Evolutionary conservation across 1,140 invertebrate species (phyloP).

Genomic region (Hycleus phaleratus): DNA sequence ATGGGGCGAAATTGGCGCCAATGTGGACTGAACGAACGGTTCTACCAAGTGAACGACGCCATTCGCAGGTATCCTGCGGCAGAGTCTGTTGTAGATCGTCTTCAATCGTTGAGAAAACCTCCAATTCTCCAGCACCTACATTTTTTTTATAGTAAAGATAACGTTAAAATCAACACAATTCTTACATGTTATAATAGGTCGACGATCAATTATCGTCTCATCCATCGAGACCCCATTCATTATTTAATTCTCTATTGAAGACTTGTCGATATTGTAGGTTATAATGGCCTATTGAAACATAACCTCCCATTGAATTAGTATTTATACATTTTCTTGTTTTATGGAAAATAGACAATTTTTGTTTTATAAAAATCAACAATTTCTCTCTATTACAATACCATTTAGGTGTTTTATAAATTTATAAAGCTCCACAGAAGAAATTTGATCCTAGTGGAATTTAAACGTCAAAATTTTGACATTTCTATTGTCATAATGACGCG

Average conservation of each 20-base stretch:
- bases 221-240: constrained; percentile 23
- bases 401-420: too few species aligned
- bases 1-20: constrained; percentile 77
- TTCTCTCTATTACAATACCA: too few species aligned
- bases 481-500: too few species aligned
- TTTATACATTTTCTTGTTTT: too few species aligned
- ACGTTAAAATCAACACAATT: neutral
- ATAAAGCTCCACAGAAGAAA: too few species aligned
- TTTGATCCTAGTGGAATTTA: too few species aligned
- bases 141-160: constrained; percentile 13
- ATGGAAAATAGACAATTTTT: too few species aligned
- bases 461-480: too few species aligned
- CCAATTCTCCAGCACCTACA: constrained; percentile 81
- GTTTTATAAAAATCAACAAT: too few species aligned
- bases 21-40: constrained; percentile 76
- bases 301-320: too few species aligned
- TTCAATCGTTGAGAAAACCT: constrained; percentile 77
- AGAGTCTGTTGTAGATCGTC: constrained; percentile 67
- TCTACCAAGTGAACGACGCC: constrained; percentile 76
- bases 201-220: constrained; percentile 25
- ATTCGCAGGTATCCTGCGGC: constrained; percentile 79
- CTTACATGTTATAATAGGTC: constrained; percentile 36
- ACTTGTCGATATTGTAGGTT: too few species aligned
- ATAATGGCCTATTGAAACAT: too few species aligned
- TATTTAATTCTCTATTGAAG: neutral